Conservation (phyloP, 2,113 vertebrate species). For the Calyptommatus sinebrachiatus region DNA sequence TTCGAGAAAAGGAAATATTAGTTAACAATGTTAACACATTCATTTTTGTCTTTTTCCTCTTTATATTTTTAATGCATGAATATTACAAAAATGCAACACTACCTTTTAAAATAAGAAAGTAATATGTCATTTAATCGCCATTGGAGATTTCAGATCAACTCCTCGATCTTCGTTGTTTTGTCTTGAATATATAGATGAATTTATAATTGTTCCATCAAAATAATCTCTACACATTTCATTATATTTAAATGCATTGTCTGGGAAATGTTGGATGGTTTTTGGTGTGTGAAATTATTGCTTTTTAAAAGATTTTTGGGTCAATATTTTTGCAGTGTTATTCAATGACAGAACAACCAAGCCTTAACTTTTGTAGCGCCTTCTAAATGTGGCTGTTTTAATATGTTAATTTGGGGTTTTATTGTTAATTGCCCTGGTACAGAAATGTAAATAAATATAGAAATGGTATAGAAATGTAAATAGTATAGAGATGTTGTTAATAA, state of each 20-base stretch:
- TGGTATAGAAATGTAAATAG: too few species aligned
- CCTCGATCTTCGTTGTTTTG: not conserved
- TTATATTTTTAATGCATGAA: conserved; percentile 17
- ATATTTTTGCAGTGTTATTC: too few species aligned
- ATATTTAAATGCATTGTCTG: not conserved
- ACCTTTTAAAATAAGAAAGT: not conserved
- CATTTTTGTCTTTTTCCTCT: conserved; percentile 10
- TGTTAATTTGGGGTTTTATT: too few species aligned
- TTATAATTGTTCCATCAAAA: not conserved
- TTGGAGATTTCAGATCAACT: not conserved
- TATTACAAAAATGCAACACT: not conserved
- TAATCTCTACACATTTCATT: conserved; percentile 9
- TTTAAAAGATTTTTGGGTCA: too few species aligned
- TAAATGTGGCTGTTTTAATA: too few species aligned
- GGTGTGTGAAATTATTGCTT: too few species aligned
- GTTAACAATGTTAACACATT: conserved; percentile 14
- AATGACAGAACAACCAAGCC: too few species aligned
- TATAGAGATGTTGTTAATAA: too few species aligned
- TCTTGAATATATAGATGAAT: not conserved
- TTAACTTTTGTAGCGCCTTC: too few species aligned
- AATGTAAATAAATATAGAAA: too few species aligned
- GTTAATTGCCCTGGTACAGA: too few species aligned
- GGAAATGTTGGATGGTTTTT: not conserved
- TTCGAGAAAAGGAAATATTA: conserved; percentile 24
- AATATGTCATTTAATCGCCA: conserved; percentile 3